Percentiles rank a stretch among this genome's conserved stretches.
phyloP scores from a whole-genome alignment of 2,888 invertebrate species.

The Tinea pellionella region DNA sequence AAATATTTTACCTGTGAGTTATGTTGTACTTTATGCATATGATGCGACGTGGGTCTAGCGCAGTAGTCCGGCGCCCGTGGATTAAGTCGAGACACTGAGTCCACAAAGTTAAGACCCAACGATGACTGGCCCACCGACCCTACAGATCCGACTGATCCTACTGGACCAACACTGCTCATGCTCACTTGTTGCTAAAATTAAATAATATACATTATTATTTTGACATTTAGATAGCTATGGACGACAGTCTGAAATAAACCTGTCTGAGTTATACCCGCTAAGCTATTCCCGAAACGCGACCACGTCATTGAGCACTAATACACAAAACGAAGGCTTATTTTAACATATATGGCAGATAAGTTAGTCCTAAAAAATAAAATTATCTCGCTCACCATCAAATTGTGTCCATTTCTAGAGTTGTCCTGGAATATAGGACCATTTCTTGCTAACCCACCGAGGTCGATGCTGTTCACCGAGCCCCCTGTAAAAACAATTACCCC shows the following conservation, averaged over 20 bases:
- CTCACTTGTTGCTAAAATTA: slow-evolving; percentile 26
- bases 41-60: slow-evolving; percentile 39
- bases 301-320: too few species aligned
- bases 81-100: slow-evolving; percentile 57
- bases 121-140: slow-evolving; percentile 17
- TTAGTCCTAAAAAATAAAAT: too few species aligned
- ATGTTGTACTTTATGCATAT: slow-evolving; percentile 29
- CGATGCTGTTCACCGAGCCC: slow-evolving; percentile 53
- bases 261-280: too few species aligned
- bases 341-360: too few species aligned
- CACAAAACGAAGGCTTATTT: too few species aligned
- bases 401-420: slow-evolving; percentile 58
- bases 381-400: slow-evolving; percentile 61
- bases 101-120: slow-evolving; percentile 25
- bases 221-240: too few species aligned
- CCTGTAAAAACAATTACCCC: slow-evolving; percentile 28
- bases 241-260: too few species aligned
- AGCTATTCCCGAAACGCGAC: too few species aligned
- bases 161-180: slow-evolving; percentile 28
- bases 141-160: neutral
- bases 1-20: slow-evolving; percentile 37
- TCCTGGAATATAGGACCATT: slow-evolving; percentile 64
- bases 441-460: slow-evolving; percentile 51
- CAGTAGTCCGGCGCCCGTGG: slow-evolving; percentile 64
- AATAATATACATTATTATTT: neutral